These are phyloP conservation scores for Furcifer pardalis DNA, from an alignment of 2,797 vertebrate species.

Conservation along the genomic window DNA sequence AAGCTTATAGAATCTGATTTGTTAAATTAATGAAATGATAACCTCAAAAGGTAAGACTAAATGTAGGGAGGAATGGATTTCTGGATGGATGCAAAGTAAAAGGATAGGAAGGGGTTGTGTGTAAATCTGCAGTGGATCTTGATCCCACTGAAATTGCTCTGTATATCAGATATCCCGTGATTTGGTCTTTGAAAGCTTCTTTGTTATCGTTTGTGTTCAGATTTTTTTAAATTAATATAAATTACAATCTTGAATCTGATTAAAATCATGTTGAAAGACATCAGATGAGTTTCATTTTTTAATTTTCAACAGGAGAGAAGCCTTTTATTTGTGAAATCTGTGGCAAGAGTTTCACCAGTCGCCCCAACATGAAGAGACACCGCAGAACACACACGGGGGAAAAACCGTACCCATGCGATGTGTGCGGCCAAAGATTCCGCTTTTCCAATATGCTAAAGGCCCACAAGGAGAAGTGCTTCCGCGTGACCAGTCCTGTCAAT, in stretches of 20 bases:
- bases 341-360: constrained; percentile 98
- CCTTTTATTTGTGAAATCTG: constrained; percentile 99
- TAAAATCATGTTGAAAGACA: not conserved
- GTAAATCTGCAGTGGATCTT: not conserved
- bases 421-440: constrained; percentile 95
- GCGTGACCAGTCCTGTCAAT: constrained; percentile 91
- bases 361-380: constrained; percentile 97
- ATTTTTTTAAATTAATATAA: not conserved
- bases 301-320: constrained; percentile 87
- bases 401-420: constrained; percentile 96
- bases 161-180: not conserved
- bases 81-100: not conserved
- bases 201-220: not conserved
- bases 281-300: not conserved
- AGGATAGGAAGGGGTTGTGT: not conserved
- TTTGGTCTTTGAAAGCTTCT: not conserved
- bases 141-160: not conserved
- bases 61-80: not conserved
- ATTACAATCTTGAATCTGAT: not conserved
- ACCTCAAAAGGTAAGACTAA: not conserved
- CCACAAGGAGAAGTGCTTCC: constrained; percentile 96
- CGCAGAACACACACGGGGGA: constrained; percentile 95
- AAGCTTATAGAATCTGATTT: not conserved
- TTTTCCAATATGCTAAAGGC: constrained; percentile 99
- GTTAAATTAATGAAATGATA: not conserved